Percentiles rank a stretch among this genome's conserved stretches.
phyloP scores from a whole-genome alignment of 1,140 invertebrate genomes.

The Camponotus vicinus region DNA sequence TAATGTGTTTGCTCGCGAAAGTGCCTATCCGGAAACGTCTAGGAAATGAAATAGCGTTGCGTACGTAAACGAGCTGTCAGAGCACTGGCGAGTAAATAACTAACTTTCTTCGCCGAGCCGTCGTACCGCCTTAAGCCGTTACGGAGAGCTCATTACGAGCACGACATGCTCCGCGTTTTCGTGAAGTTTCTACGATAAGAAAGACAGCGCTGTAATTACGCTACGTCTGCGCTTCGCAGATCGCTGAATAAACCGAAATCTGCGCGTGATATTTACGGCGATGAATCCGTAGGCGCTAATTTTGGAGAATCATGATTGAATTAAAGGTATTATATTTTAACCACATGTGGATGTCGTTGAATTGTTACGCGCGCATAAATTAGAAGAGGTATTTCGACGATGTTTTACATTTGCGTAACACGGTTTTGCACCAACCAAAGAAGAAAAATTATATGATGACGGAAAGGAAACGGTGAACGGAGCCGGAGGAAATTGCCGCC shows the following conservation, averaged over 20 bases:
- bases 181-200: conserved; percentile 53
- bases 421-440: neutral
- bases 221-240: conserved; percentile 62
- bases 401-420: conserved; percentile 22
- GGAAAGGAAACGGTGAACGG: conserved; percentile 9
- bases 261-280: conserved; percentile 59
- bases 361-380: neutral
- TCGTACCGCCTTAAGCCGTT: conserved; percentile 71
- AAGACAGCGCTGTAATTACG: conserved; percentile 71
- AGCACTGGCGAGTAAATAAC: conserved; percentile 76
- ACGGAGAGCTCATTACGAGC: conserved; percentile 72
- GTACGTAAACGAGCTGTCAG: conserved; percentile 77
- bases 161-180: conserved; percentile 54
- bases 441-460: conserved; percentile 10
- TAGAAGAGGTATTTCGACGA: neutral
- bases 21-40: conserved; percentile 70
- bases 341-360: neutral
- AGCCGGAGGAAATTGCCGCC: conserved; percentile 60
- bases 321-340: neutral
- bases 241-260: conserved; percentile 71
- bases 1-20: conserved; percentile 76
- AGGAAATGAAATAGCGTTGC: conserved; percentile 78
- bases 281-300: conserved; percentile 51
- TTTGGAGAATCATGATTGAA: conserved; percentile 37
- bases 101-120: conserved; percentile 76